Conservation (phyloP, 2,888 invertebrate species). For the Podabrus alpinus region DNA sequence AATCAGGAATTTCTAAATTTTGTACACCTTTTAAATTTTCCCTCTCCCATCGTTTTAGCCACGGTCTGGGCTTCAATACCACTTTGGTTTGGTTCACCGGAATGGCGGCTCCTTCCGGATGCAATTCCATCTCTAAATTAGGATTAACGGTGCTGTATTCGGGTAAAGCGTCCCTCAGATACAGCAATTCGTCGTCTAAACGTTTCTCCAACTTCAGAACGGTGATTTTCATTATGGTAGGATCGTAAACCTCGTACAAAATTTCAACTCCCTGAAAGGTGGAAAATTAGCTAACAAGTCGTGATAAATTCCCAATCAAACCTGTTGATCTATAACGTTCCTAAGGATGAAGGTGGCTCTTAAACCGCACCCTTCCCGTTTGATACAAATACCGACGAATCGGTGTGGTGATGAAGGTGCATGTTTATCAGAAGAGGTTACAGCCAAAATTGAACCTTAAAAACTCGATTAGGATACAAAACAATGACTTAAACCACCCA, state of each 20-base stretch:
- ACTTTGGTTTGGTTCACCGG: constrained; percentile 60
- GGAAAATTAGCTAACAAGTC: not conserved
- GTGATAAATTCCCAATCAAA: constrained; percentile 25
- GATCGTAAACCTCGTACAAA: constrained; percentile 90
- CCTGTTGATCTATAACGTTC: constrained; percentile 89
- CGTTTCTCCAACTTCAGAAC: constrained; percentile 91
- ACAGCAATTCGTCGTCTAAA: constrained; percentile 85
- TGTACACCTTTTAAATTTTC: constrained; percentile 74
- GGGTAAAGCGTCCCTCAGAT: constrained; percentile 86
- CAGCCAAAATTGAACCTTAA: constrained; percentile 83
- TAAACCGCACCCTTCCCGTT: constrained; percentile 80
- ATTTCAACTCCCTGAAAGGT: constrained; percentile 62
- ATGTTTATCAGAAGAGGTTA: constrained; percentile 84
- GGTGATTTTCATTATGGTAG: constrained; percentile 86
- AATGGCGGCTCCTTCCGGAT: constrained; percentile 66
- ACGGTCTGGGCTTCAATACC: constrained; percentile 79
- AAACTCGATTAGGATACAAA: not conserved
- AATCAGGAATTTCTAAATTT: constrained; percentile 48
- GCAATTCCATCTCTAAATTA: constrained; percentile 84
- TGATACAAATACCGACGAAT: constrained; percentile 95
- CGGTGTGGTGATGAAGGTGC: constrained; percentile 80
- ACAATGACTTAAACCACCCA: not conserved
- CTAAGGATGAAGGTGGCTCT: constrained; percentile 84
- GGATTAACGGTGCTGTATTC: constrained; percentile 92
- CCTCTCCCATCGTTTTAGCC: constrained; percentile 89